phyloP scores from a whole-genome alignment of 2,888 invertebrate genomes.

The Hylaea fasciaria region DNA sequence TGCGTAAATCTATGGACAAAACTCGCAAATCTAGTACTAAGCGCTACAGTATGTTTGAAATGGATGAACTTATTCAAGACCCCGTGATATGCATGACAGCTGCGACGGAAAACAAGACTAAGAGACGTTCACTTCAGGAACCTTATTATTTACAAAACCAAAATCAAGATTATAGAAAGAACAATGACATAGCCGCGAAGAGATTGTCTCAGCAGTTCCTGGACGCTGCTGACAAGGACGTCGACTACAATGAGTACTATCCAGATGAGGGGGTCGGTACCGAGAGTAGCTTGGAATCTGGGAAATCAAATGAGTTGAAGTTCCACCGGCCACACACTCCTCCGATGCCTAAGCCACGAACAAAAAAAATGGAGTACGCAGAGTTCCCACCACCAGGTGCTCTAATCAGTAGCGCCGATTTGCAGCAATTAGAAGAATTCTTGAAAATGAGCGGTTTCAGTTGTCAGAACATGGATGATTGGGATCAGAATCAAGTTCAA shows the following conservation, averaged over 20 bases:
- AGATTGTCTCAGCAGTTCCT: slow-evolving; percentile 81
- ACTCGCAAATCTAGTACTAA: slow-evolving; percentile 83
- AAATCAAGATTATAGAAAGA: slow-evolving; percentile 79
- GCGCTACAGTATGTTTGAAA: slow-evolving; percentile 93
- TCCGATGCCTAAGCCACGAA: slow-evolving; percentile 80
- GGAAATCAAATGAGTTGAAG: slow-evolving; percentile 82
- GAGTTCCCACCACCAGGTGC: slow-evolving; percentile 81
- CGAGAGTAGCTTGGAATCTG: slow-evolving; percentile 85
- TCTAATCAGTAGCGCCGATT: slow-evolving; percentile 85
- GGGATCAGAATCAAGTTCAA: slow-evolving; percentile 88
- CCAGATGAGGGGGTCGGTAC: slow-evolving; percentile 87
- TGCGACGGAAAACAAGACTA: slow-evolving; percentile 82
- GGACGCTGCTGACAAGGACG: slow-evolving; percentile 82
- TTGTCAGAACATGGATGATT: slow-evolving; percentile 87
- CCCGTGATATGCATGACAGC: slow-evolving; percentile 73
- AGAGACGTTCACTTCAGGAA: slow-evolving; percentile 91
- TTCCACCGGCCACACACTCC: slow-evolving; percentile 81
- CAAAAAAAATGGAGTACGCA: slow-evolving; percentile 78
- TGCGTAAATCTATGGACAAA: slow-evolving; percentile 87
- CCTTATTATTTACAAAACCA: slow-evolving; percentile 87
- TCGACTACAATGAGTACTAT: slow-evolving; percentile 81
- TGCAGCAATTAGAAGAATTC: slow-evolving; percentile 89
- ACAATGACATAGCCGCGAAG: slow-evolving; percentile 82
- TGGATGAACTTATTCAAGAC: slow-evolving; percentile 85
- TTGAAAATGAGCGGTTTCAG: slow-evolving; percentile 89